Percentiles rank a stretch among this genome's conserved stretches.
Evolutionary conservation across 2,888 invertebrate genomes (phyloP).

Genomic region (Philereme transversata): DNA sequence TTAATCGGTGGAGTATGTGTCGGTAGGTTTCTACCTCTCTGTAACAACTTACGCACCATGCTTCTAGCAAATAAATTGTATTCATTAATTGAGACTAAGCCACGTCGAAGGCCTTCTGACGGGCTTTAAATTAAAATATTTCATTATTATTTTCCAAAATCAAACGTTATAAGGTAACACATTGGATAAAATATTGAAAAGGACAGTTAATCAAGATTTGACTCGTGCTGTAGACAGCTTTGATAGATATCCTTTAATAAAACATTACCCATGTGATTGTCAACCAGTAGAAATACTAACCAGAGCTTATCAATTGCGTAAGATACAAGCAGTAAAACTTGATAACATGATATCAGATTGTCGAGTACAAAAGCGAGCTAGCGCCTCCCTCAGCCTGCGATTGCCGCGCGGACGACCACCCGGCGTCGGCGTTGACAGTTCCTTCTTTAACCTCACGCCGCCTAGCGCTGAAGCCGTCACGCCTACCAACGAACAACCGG

Average conservation of each 20-base stretch:
- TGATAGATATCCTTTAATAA: not conserved
- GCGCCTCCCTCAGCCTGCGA: slow-evolving; percentile 72
- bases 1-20: no score
- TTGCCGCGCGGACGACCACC: slow-evolving; percentile 75
- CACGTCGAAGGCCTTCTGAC: no score
- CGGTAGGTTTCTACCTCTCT: no score
- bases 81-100: no score
- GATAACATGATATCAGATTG: slow-evolving; percentile 68
- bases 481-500: slow-evolving; percentile 57
- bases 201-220: no score
- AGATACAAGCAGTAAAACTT: slow-evolving; percentile 44
- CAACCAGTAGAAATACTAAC: not conserved
- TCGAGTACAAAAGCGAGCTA: slow-evolving; percentile 76
- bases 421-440: slow-evolving; percentile 65
- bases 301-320: slow-evolving; percentile 27
- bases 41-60: no score
- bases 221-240: not conserved
- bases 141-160: no score
- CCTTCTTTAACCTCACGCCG: slow-evolving; percentile 75
- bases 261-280: not conserved
- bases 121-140: no score
- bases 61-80: no score
- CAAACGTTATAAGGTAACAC: no score
- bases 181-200: no score
- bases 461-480: slow-evolving; percentile 75